Conservation (phyloP, 2,113 vertebrate genomes). For the Elachura formosa region DNA sequence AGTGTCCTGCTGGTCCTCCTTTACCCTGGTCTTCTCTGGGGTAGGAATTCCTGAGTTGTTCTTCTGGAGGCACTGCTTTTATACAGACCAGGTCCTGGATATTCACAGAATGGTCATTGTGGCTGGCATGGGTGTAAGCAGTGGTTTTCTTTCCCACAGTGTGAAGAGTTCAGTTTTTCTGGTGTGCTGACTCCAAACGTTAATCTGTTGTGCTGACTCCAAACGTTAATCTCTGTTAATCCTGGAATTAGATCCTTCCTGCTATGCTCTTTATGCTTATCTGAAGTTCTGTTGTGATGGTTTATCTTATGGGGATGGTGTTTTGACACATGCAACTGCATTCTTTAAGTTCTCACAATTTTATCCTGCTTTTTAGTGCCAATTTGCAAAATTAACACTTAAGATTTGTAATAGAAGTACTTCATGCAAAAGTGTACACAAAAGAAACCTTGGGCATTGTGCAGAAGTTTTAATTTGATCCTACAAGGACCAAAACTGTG, state of each 20-base stretch:
- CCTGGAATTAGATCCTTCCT: background rate
- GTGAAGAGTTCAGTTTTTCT: background rate
- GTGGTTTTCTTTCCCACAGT: background rate
- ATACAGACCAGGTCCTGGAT: background rate
- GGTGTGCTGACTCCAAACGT: background rate
- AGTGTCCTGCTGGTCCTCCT: background rate
- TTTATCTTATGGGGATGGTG: background rate
- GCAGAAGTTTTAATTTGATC: background rate
- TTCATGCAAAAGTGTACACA: background rate
- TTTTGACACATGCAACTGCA: background rate
- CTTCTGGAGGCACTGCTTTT: background rate
- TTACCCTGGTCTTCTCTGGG: background rate
- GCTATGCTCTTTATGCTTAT: background rate
- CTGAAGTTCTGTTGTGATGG: background rate
- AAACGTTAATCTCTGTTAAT: background rate
- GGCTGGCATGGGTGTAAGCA: too few species aligned
- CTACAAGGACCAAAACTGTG: background rate
- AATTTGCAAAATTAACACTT: background rate
- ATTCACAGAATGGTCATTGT: background rate
- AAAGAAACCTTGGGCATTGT: background rate
- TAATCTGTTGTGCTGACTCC: background rate
- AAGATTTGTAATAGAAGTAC: background rate
- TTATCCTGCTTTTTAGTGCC: background rate
- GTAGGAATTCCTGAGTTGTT: rapidly evolving
- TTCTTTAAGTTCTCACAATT: background rate